Conservation (phyloP, 2,888 invertebrate genomes). For the Boloria euphrosyne region DNA sequence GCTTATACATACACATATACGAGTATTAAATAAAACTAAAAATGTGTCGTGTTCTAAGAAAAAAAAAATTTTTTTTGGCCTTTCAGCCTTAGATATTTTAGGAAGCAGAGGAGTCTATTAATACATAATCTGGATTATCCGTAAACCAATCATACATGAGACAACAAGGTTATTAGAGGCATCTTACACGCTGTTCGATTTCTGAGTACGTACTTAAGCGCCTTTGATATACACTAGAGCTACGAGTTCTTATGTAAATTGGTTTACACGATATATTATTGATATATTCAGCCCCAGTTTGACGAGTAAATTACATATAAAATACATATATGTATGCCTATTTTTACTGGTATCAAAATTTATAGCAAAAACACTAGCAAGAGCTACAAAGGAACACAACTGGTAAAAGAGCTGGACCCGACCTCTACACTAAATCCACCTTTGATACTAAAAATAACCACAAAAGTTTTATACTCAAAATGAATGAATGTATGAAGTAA, state of each 20-base stretch:
- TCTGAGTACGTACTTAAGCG: constrained; percentile 22
- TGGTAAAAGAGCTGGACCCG: too few species aligned
- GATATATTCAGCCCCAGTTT: not conserved
- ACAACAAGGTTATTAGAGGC: constrained; percentile 56
- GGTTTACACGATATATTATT: not conserved
- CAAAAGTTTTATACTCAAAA: too few species aligned
- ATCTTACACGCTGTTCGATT: constrained; percentile 47
- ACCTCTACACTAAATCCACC: too few species aligned
- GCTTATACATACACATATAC: too few species aligned
- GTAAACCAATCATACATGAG: constrained; percentile 57
- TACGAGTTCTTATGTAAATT: constrained; percentile 5
- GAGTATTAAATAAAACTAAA: too few species aligned
- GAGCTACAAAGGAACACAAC: too few species aligned
- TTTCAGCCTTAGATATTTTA: constrained; percentile 14
- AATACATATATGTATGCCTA: not conserved
- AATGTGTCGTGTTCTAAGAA: not conserved
- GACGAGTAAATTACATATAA: not conserved
- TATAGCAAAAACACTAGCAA: too few species aligned
- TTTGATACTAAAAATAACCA: too few species aligned
- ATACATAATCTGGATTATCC: constrained; percentile 69
- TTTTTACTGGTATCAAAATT: too few species aligned
- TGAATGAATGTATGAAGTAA: too few species aligned
- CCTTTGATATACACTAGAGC: constrained; percentile 15
- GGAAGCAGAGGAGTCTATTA: constrained; percentile 46
- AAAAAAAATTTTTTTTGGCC: not conserved